Conservation (phyloP, 2,888 invertebrate genomes). For the Augochlorella aurata region DNA sequence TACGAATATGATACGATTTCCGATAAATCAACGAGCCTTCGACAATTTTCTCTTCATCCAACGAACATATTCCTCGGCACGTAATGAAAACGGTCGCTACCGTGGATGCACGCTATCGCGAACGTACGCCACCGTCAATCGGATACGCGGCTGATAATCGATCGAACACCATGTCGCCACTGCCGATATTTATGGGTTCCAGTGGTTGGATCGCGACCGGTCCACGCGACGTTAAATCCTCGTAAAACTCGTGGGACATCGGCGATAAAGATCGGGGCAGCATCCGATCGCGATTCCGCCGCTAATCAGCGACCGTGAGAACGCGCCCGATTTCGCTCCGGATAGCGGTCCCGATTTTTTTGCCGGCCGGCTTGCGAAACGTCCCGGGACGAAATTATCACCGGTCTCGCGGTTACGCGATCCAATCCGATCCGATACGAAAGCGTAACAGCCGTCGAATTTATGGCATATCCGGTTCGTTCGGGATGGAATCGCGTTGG, state of each 20-base stretch:
- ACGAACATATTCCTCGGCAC: too few species aligned
- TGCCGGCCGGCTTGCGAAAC: neutral
- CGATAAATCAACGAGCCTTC: too few species aligned
- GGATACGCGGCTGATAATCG: neutral
- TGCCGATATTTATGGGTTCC: neutral
- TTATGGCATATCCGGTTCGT: neutral
- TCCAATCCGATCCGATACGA: slow-evolving; percentile 8
- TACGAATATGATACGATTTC: too few species aligned
- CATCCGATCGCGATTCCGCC: neutral
- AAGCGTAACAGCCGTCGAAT: slow-evolving; percentile 19
- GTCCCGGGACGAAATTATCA: neutral
- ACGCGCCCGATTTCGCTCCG: slow-evolving; percentile 7
- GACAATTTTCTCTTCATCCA: too few species aligned
- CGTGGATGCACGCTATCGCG: neutral
- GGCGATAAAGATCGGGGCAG: slow-evolving; percentile 6
- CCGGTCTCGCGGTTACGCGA: neutral
- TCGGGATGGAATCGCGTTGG: neutral
- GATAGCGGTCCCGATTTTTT: neutral
- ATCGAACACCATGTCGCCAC: neutral
- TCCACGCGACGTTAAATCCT: neutral
- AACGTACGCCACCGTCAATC: neutral
- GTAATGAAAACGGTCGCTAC: too few species aligned
- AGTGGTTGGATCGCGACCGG: neutral
- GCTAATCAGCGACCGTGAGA: slow-evolving; percentile 25
- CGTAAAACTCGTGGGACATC: slow-evolving; percentile 10